Evolutionary conservation across 2,888 invertebrate species (phyloP).

Genomic region (Drosophila tripunctata): DNA sequence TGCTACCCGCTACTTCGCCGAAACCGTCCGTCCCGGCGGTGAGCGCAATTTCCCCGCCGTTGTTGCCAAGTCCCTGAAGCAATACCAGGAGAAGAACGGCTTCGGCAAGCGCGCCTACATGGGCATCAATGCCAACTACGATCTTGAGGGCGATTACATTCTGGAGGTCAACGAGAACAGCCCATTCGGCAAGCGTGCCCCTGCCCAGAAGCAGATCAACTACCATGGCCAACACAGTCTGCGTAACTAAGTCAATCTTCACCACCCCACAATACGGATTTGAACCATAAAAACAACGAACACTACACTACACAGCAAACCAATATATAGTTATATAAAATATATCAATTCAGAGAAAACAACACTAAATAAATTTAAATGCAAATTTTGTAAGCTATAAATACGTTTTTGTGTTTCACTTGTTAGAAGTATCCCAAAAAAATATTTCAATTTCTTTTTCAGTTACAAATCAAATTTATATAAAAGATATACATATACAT

Average conservation of each 20-base stretch:
- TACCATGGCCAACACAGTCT: slow-evolving; percentile 64
- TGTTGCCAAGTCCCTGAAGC: slow-evolving; percentile 76
- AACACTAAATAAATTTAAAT: too few species aligned
- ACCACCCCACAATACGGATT: neutral
- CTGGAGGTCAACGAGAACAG: slow-evolving; percentile 79
- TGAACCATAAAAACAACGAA: neutral
- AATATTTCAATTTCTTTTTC: too few species aligned
- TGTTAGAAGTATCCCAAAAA: too few species aligned
- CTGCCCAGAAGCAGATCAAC: slow-evolving; percentile 71
- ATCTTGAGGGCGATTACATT: slow-evolving; percentile 81
- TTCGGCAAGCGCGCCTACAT: slow-evolving; percentile 78
- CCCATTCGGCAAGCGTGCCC: slow-evolving; percentile 79
- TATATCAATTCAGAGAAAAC: too few species aligned
- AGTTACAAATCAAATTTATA: too few species aligned
- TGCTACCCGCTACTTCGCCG: slow-evolving; percentile 82
- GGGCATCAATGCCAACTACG: slow-evolving; percentile 75
- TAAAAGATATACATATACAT: too few species aligned
- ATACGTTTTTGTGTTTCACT: too few species aligned
- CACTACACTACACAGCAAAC: too few species aligned
- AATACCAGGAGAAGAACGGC: slow-evolving; percentile 78
- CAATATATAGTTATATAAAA: too few species aligned
- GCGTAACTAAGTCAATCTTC: slow-evolving; percentile 14
- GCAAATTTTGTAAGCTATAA: too few species aligned
- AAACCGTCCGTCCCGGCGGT: slow-evolving; percentile 81
- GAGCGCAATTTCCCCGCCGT: slow-evolving; percentile 82